Evolutionary conservation across 2,888 invertebrate species (phyloP).

Genomic region (Pammene aurita): DNA sequence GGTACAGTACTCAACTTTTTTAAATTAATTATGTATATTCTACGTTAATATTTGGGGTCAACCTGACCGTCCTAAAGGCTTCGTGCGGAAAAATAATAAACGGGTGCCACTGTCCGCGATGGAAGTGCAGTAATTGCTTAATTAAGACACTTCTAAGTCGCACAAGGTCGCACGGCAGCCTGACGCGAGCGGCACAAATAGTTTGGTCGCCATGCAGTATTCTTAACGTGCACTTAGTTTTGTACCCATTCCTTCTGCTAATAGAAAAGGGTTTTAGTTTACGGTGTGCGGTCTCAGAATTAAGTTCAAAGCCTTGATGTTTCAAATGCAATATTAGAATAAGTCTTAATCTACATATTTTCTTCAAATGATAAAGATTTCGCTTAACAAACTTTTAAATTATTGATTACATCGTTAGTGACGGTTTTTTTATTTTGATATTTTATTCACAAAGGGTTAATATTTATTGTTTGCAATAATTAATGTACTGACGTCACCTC

Average conservation of each 20-base stretch:
- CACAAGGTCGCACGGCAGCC: constrained; percentile 15
- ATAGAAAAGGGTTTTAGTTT: background rate
- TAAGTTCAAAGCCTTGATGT: background rate
- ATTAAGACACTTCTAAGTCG: constrained; percentile 23
- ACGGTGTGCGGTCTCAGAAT: background rate
- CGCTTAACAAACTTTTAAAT: too few species aligned
- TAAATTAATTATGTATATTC: too few species aligned
- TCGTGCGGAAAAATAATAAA: constrained; percentile 22
- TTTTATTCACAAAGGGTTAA: too few species aligned
- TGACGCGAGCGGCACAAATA: constrained; percentile 12
- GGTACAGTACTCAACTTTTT: too few species aligned
- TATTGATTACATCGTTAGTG: too few species aligned
- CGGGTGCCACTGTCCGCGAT: constrained; percentile 1
- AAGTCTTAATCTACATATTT: too few species aligned
- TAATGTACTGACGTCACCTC: too few species aligned
- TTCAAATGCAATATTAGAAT: too few species aligned
- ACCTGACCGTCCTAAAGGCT: constrained; percentile 5
- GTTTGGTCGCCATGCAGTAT: constrained; percentile 2
- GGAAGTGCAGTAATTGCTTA: constrained; percentile 23
- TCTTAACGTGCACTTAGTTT: too few species aligned
- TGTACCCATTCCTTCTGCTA: background rate
- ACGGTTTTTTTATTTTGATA: too few species aligned
- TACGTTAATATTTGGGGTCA: background rate
- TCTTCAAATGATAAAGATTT: too few species aligned
- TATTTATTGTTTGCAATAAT: too few species aligned